A percentile compares a stretch with the other conserved stretches of the same genome.
phyloP scores from a whole-genome alignment of 2,888 invertebrate species.

The Synanthedon formicaeformis region DNA sequence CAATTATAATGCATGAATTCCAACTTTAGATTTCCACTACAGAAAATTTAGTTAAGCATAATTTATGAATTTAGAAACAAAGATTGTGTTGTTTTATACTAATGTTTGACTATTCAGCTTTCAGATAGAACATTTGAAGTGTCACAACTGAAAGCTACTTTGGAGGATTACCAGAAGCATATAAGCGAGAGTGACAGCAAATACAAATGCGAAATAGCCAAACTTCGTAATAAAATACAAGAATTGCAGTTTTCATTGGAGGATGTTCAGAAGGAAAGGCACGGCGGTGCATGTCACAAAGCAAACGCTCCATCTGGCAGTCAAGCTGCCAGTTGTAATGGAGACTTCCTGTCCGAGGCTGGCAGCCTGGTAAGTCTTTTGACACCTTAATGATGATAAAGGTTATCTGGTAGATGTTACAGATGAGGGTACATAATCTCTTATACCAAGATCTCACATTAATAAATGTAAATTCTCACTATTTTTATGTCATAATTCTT shows the following conservation, averaged over 20 bases:
- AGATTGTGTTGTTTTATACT: too few relatives aligned
- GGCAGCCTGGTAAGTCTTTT: slow-evolving; percentile 66
- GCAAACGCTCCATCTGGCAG: slow-evolving; percentile 44
- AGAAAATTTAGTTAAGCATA: too few relatives aligned
- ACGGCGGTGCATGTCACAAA: slow-evolving; percentile 41
- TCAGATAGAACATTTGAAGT: slow-evolving; percentile 82
- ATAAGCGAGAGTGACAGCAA: slow-evolving; percentile 73
- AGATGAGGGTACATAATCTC: neutral
- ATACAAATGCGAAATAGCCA: slow-evolving; percentile 70
- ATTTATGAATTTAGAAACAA: too few relatives aligned
- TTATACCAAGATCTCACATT: slow-evolving; percentile 1
- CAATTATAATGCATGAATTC: too few relatives aligned
- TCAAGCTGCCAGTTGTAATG: slow-evolving; percentile 61
- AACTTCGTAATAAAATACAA: slow-evolving; percentile 68
- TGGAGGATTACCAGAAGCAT: slow-evolving; percentile 77
- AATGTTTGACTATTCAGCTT: slow-evolving; percentile 59
- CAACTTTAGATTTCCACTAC: too few relatives aligned
- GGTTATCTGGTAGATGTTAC: neutral
- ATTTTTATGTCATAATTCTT: too few relatives aligned
- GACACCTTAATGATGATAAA: slow-evolving; percentile 2
- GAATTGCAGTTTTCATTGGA: slow-evolving; percentile 57
- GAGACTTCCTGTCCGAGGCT: slow-evolving; percentile 67
- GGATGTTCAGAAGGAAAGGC: slow-evolving; percentile 53
- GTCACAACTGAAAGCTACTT: slow-evolving; percentile 73
- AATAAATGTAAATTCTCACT: neutral